phyloP scores from a whole-genome alignment of 2,888 invertebrate genomes.

The Portevinia maculata region DNA sequence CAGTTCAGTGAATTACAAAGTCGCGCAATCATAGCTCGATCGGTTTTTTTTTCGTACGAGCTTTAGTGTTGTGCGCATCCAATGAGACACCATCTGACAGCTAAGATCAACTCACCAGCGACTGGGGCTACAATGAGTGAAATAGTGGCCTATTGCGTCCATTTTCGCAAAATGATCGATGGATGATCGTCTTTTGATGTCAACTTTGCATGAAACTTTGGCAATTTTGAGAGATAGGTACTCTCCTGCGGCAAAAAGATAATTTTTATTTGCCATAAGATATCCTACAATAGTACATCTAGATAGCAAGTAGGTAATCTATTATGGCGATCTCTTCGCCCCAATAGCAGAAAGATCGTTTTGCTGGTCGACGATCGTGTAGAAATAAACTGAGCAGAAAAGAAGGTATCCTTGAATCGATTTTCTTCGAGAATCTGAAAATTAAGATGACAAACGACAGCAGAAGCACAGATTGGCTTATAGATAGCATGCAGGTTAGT shows the following conservation, averaged over 20 bases:
- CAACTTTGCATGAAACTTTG: slow-evolving; percentile 72
- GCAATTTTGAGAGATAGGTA: slow-evolving; percentile 50
- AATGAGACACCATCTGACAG: slow-evolving; percentile 50
- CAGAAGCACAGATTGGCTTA: slow-evolving; percentile 21
- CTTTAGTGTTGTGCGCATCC: slow-evolving; percentile 34
- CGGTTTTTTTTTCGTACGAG: slow-evolving; percentile 17
- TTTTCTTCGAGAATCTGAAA: slow-evolving; percentile 16
- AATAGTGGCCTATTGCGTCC: slow-evolving; percentile 52
- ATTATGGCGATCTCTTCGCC: slow-evolving; percentile 45
- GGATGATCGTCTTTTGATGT: slow-evolving; percentile 70
- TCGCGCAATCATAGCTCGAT: slow-evolving; percentile 59
- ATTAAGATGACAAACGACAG: slow-evolving; percentile 64
- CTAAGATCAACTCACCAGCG: slow-evolving; percentile 37
- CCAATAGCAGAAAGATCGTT: slow-evolving; percentile 24
- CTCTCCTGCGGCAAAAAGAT: slow-evolving; percentile 22
- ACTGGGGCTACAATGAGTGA: slow-evolving; percentile 38
- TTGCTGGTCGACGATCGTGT: not conserved
- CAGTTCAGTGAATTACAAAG: slow-evolving; percentile 42
- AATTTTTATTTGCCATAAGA: slow-evolving; percentile 34
- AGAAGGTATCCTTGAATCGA: slow-evolving; percentile 31
- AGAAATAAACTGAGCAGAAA: slow-evolving; percentile 25
- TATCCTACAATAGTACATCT: slow-evolving; percentile 26
- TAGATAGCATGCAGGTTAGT: slow-evolving; percentile 12
- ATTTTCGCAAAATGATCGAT: slow-evolving; percentile 68
- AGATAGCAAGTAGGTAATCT: slow-evolving; percentile 19